A percentile compares a stretch with the other conserved stretches of the same genome.
These are phyloP conservation scores for Heliconius congener DNA, from an alignment of 1,140 invertebrate genomes.

Conservation along the genomic window DNA sequence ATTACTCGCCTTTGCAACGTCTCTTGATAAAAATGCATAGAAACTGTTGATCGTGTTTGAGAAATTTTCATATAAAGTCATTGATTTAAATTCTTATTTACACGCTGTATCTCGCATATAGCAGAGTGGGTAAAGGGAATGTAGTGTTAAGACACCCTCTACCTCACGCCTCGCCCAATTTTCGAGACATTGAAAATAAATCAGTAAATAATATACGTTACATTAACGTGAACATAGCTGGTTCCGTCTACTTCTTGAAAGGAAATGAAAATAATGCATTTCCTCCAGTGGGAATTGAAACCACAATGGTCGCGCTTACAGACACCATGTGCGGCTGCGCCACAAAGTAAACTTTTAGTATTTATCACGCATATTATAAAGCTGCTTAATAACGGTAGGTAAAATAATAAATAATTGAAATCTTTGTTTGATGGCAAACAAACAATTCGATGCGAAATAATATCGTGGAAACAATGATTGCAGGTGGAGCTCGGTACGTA, in stretches of 20 bases:
- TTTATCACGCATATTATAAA: not conserved
- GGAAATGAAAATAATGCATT: no score
- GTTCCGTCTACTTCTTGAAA: no score
- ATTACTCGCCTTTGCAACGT: slow-evolving; percentile 1
- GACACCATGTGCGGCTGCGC: not conserved
- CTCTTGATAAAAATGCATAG: slow-evolving; percentile 10
- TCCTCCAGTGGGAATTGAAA: not conserved
- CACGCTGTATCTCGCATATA: not conserved
- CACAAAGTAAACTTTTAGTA: not conserved
- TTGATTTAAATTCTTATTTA: not conserved
- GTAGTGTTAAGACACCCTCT: no score
- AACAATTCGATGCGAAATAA: slow-evolving; percentile 5
- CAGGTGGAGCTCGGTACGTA: not conserved
- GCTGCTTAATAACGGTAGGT: not conserved
- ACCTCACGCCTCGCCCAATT: no score
- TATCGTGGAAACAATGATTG: slow-evolving; percentile 13
- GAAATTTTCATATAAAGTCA: not conserved
- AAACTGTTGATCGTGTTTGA: slow-evolving; percentile 5
- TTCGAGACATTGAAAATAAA: not conserved
- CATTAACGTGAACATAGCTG: not conserved
- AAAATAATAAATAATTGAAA: slow-evolving; percentile 9
- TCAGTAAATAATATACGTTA: no score
- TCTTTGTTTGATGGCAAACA: not conserved
- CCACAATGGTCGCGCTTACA: not conserved
- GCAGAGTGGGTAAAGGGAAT: no score